phyloP scores from a whole-genome alignment of 2,888 invertebrate species.

The Erpobdella octoculata region DNA sequence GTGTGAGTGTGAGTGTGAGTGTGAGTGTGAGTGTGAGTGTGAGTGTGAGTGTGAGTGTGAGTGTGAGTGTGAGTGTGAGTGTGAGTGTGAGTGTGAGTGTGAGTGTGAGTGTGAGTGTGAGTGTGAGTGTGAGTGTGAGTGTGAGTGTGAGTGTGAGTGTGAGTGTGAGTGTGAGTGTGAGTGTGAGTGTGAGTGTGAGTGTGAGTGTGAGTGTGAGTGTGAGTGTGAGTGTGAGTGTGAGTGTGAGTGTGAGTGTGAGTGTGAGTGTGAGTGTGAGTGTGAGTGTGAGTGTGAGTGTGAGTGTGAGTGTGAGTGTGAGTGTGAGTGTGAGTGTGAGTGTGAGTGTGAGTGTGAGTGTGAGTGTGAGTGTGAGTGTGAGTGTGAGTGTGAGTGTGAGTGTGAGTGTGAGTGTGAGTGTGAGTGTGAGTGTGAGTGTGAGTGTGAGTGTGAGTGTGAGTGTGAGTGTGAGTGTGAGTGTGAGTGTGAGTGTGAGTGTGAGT shows the following conservation, averaged over 20 bases:
- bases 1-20: neutral
- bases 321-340: neutral
- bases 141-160: neutral
- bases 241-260: neutral
- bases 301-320: too few species aligned
- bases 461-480: neutral
- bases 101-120: neutral
- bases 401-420: neutral
- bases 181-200: neutral
- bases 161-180: neutral
- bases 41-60: neutral
- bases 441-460: too few species aligned
- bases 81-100: neutral
- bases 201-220: neutral
- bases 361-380: too few species aligned
- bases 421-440: too few species aligned
- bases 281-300: neutral
- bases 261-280: neutral
- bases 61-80: neutral
- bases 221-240: neutral
- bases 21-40: neutral
- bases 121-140: neutral
- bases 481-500: too few species aligned
- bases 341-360: neutral
- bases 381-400: neutral